phyloP scores from a whole-genome alignment of 37 sponge, comb jelly and placozoan genomes.

The Haliclona indistincta region DNA sequence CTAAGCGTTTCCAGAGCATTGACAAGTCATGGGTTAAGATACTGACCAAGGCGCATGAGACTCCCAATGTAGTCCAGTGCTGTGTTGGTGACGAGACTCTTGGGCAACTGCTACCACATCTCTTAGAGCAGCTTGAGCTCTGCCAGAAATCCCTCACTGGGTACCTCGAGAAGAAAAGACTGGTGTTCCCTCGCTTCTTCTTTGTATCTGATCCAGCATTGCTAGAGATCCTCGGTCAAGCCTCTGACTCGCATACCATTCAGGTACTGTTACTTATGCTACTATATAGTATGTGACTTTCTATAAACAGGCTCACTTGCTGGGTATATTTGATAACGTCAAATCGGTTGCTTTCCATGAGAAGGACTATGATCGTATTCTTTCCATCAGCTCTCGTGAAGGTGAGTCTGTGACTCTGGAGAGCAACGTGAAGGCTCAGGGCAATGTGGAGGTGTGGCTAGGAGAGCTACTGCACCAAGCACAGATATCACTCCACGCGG shows the following conservation, averaged over 20 bases:
- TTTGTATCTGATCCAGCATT: constrained; percentile 98
- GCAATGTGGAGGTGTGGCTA: constrained; percentile 97
- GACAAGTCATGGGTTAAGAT: constrained; percentile 99
- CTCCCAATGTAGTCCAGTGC: constrained; percentile 89
- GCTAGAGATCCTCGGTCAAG: constrained; percentile 98
- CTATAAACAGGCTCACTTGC: constrained; percentile 72
- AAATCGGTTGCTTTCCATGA: constrained; percentile 92
- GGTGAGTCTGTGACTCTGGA: constrained; percentile 81
- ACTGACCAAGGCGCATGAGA: constrained; percentile 94
- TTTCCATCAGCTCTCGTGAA: constrained; percentile 83
- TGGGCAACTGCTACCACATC: constrained; percentile 93
- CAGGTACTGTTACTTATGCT: constrained; percentile 40
- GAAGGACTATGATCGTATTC: constrained; percentile 87
- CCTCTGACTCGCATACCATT: constrained; percentile 98
- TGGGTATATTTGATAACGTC: constrained; percentile 90
- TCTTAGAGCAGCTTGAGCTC: constrained; percentile 96
- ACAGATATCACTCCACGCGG: constrained; percentile 75
- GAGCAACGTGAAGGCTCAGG: constrained; percentile 88
- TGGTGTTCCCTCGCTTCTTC: constrained; percentile 97
- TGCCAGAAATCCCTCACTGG: constrained; percentile 99
- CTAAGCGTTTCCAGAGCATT: constrained; percentile 86
- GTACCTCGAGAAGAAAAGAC: constrained; percentile 94
- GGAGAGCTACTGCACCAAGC: constrained; percentile 78
- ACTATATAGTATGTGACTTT: neutral
- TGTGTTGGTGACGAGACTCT: constrained; percentile 98